Evolutionary conservation across 2,797 vertebrate genomes (phyloP).

Genomic region (Micropoecilia bifurca): DNA sequence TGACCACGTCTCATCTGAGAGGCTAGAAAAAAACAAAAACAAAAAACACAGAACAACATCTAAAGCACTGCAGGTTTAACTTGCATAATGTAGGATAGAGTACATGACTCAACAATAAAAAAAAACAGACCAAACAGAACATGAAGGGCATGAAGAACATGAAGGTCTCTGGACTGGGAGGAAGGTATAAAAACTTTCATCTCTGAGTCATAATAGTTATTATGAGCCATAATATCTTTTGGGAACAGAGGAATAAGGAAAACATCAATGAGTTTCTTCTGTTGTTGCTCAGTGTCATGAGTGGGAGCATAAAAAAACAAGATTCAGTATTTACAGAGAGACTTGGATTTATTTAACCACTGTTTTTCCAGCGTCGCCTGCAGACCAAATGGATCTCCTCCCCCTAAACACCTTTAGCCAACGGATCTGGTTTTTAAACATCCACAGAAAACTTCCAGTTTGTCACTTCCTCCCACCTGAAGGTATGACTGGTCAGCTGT

Average conservation of each 20-base stretch:
- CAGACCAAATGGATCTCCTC: not conserved
- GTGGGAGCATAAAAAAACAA: not conserved
- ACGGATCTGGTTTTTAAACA: not conserved
- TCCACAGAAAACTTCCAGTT: constrained; percentile 2
- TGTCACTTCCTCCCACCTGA: not conserved
- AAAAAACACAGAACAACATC: not conserved
- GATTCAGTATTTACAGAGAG: not conserved
- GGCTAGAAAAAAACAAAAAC: not conserved
- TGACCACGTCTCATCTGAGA: not conserved
- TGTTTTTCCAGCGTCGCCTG: not conserved
- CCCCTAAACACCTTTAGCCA: not conserved
- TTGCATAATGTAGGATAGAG: not conserved
- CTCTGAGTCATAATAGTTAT: too few relatives aligned
- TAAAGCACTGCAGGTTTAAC: not conserved
- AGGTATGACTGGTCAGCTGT: constrained; percentile 8
- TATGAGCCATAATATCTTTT: too few relatives aligned
- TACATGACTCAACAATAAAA: not conserved
- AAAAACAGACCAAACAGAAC: not conserved
- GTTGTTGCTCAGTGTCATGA: too few relatives aligned
- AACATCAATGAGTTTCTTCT: too few relatives aligned
- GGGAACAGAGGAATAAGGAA: too few relatives aligned
- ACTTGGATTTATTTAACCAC: not conserved
- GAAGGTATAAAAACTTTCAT: not conserved
- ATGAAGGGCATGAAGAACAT: not conserved
- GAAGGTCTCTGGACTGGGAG: not conserved